Conservation (phyloP, 2,888 invertebrate species). For the Pheosia gnoma region DNA sequence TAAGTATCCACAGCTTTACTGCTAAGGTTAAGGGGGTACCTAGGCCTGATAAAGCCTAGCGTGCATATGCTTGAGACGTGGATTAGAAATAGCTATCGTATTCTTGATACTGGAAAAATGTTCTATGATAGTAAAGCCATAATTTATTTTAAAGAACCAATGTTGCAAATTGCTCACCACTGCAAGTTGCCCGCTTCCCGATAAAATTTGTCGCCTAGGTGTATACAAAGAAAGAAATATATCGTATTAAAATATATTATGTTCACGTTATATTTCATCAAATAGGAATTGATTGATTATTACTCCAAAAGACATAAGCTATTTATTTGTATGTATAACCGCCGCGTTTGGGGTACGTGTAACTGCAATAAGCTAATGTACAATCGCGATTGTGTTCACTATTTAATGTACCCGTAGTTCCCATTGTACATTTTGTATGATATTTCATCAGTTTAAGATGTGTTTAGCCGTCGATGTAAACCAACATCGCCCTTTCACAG, state of each 20-base stretch:
- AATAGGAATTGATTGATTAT: not conserved
- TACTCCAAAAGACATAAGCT: not conserved
- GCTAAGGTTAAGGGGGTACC: no score
- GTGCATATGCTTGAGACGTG: no score
- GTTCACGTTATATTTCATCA: not conserved
- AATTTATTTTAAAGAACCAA: no score
- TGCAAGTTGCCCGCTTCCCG: not conserved
- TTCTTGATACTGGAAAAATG: no score
- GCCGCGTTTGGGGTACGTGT: constrained; percentile 31
- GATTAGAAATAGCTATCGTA: no score
- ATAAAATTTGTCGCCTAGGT: not conserved
- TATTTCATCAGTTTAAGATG: constrained; percentile 41
- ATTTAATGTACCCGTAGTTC: constrained; percentile 61
- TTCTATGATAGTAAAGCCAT: no score
- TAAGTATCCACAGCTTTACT: no score
- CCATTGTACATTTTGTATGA: constrained; percentile 69
- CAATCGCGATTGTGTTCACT: constrained; percentile 72
- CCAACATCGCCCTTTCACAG: constrained; percentile 34
- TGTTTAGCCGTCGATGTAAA: constrained; percentile 34
- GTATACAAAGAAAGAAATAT: no score
- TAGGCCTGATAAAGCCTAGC: no score
- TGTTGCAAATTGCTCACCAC: no score
- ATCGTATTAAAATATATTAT: no score
- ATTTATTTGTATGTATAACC: not conserved
- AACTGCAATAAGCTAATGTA: constrained; percentile 58